Percentiles rank a stretch among this genome's conserved stretches.
Evolutionary conservation across 64 coral and sea anemone species (phyloP).

Genomic region (Pocillopora damicornis): DNA sequence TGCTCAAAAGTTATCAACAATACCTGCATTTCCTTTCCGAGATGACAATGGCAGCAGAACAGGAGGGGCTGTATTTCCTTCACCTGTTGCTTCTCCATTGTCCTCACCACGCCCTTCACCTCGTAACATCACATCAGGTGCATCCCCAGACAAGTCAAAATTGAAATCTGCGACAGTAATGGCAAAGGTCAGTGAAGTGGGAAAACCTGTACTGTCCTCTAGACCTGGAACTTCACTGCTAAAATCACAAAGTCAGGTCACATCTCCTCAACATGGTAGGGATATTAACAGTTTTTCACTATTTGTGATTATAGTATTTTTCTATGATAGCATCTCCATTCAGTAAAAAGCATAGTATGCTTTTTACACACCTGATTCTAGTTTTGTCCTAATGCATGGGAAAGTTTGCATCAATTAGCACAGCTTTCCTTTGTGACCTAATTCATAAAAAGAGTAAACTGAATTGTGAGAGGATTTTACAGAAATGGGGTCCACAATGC

Average conservation of each 20-base stretch:
- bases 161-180: background rate
- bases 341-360: too few relatives aligned
- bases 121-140: background rate
- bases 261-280: background rate
- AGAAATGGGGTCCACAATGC: too few relatives aligned
- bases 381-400: too few relatives aligned
- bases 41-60: background rate
- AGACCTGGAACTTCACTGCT: background rate
- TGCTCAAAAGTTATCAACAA: slow-evolving; percentile 34
- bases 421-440: too few relatives aligned
- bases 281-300: background rate
- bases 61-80: background rate
- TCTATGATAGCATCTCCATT: too few relatives aligned
- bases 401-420: too few relatives aligned
- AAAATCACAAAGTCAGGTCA: background rate
- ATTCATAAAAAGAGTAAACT: too few relatives aligned
- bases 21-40: slow-evolving; percentile 9
- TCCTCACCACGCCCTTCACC: background rate
- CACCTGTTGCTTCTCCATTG: slow-evolving; percentile 5
- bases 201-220: background rate
- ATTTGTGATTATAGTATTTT: too few relatives aligned
- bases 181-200: background rate
- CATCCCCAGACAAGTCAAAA: background rate
- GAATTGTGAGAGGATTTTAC: too few relatives aligned
- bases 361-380: too few relatives aligned